Evolutionary conservation across 2,888 invertebrate species (phyloP), one percentile per base, ranked within the genome.

Genomic region (Mythimna ferrago): DNA sequence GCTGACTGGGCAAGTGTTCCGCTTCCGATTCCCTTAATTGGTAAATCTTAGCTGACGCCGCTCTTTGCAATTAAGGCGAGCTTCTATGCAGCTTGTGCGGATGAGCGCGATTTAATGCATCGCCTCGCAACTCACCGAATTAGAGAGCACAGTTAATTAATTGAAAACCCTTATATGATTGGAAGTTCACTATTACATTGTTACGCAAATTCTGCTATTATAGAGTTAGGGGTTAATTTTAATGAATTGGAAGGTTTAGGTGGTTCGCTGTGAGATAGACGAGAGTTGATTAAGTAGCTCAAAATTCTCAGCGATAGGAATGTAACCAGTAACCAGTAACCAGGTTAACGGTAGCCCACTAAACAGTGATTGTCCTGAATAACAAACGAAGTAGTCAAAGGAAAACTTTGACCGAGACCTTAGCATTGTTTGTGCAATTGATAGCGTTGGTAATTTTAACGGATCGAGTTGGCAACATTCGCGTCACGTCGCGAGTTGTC

Each of bases 41-140:
- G 93, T 93, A 93, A 94, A 93, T 95, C 95, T 96, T 95, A 94
- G 95, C 95, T 94, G 95, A 94, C 93, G 89, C 86, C 70, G 95
- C 95, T 92, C 92, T 94, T 95, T 93, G 93, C 93, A 95, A 95
- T 95, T 94, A 93, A 92, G 89, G 87, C 89, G 86, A 78, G 86
- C 84, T 89, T 91, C 89, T 89, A 92, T 92, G 93, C 93, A 92
- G 87, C 86, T 86, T 83, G 88, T 89, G 89, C 88, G 75, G 89
- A 91, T 89, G 89, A 90, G 87, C 87, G 80, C 88, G 86, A 91
- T 91, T 93, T 90, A 92, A 91, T 93, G 90, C 90, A 91, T 84
- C 81, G 80, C 80, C 80, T 86, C 72, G 82, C 87, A 84, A 86
- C 79, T 75, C 76, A 76, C 72, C 44, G 78, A 83, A 83, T 87